These are phyloP conservation scores for Hystrix brachyura DNA, from an alignment of 2,113 vertebrate genomes.

Conservation along the genomic window DNA sequence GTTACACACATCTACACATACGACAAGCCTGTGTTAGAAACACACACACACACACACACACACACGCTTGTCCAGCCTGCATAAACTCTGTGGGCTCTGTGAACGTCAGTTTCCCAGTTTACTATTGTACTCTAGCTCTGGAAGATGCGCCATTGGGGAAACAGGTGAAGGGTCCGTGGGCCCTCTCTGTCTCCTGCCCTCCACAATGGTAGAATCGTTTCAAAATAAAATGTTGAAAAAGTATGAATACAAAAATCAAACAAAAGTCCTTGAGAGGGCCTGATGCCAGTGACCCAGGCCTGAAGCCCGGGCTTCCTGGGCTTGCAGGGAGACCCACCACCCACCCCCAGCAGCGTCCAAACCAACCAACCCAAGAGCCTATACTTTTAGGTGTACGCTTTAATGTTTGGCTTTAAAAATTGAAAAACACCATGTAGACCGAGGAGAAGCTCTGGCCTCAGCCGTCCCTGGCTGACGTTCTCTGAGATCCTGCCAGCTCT, in stretches of 20 bases:
- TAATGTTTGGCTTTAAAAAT: background rate
- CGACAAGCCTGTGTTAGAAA: background rate
- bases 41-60: background rate
- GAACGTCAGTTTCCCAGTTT: rapidly evolving
- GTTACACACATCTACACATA: background rate
- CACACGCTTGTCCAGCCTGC: background rate
- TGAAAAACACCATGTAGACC: too few species aligned
- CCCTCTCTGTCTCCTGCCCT: background rate
- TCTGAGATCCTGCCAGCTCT: background rate
- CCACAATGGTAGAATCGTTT: background rate
- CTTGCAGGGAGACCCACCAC: background rate
- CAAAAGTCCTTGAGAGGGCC: background rate
- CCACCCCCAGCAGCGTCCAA: background rate
- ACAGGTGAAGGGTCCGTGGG: background rate
- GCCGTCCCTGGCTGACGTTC: background rate
- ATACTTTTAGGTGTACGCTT: background rate
- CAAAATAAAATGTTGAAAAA: background rate
- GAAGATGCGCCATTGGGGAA: background rate
- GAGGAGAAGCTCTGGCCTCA: background rate
- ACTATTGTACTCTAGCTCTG: background rate
- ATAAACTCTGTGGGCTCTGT: too few species aligned
- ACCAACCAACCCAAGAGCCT: background rate
- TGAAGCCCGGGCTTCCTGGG: background rate
- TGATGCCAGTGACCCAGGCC: background rate
- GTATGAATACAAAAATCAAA: background rate